Evolutionary conservation across 1,140 invertebrate genomes (phyloP).

Genomic region (Hycleus phaleratus): DNA sequence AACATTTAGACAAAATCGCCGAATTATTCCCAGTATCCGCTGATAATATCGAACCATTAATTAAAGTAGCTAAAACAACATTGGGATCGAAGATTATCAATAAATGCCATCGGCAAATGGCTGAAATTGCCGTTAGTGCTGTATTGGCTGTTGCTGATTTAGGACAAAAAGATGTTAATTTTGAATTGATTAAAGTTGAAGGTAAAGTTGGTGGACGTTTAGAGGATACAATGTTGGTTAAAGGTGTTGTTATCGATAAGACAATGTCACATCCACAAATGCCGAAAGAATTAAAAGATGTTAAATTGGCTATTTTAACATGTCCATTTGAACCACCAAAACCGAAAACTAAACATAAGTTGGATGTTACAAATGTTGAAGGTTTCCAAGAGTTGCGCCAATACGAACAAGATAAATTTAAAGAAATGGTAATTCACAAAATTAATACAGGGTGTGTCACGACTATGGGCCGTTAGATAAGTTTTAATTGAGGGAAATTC

Average conservation of each 20-base stretch:
- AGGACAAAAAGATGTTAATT: slow-evolving; percentile 93
- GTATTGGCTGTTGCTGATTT: slow-evolving; percentile 92
- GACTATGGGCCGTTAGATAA: too few relatives aligned
- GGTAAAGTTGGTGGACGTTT: slow-evolving; percentile 96
- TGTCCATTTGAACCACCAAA: slow-evolving; percentile 99
- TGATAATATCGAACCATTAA: slow-evolving; percentile 78
- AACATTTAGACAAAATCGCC: slow-evolving; percentile 82
- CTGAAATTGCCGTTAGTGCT: slow-evolving; percentile 96
- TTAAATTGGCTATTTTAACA: slow-evolving; percentile 94
- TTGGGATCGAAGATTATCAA: slow-evolving; percentile 97
- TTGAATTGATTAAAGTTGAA: slow-evolving; percentile 98
- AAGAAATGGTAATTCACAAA: slow-evolving; percentile 81
- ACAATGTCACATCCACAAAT: slow-evolving; percentile 99
- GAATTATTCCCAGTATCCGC: slow-evolving; percentile 81
- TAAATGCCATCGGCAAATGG: slow-evolving; percentile 92
- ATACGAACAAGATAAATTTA: slow-evolving; percentile 96
- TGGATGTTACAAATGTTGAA: slow-evolving; percentile 93
- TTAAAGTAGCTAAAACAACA: slow-evolving; percentile 96
- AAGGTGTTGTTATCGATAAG: slow-evolving; percentile 97
- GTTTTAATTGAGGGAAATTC: too few relatives aligned
- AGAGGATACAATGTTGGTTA: slow-evolving; percentile 95
- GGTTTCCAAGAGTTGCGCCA: slow-evolving; percentile 88
- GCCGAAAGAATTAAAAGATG: slow-evolving; percentile 97
- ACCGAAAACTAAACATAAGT: slow-evolving; percentile 99
- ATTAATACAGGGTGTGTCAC: too few relatives aligned